A percentile compares a stretch with the other conserved stretches of the same genome.
These are phyloP conservation scores for Agonopterix alstromeriana DNA, from an alignment of 2,888 invertebrate species.

Conservation along the genomic window DNA sequence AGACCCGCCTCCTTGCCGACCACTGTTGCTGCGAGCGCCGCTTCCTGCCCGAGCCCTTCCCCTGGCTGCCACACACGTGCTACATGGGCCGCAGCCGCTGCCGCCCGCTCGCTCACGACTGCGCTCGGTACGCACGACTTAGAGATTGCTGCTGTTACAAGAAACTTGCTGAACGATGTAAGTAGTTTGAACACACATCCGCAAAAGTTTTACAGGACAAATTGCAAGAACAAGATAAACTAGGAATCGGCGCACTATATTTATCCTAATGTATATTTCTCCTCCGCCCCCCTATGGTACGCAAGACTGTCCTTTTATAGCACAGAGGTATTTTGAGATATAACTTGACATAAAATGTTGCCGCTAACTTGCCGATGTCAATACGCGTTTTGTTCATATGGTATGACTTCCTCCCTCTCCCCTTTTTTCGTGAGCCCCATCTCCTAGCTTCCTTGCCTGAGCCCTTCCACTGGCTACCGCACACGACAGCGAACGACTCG, in stretches of 20 bases:
- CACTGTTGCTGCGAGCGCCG: conserved; percentile 76
- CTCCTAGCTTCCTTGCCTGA: conserved; percentile 79
- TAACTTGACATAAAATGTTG: too few relatives aligned
- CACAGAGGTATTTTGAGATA: too few relatives aligned
- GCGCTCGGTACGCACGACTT: conserved; percentile 78
- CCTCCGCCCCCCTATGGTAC: too few relatives aligned
- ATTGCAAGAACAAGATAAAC: too few relatives aligned
- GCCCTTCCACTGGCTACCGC: conserved; percentile 79
- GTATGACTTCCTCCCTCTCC: too few relatives aligned
- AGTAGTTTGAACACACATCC: too few relatives aligned
- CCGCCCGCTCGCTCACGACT: conserved; percentile 76
- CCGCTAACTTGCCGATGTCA: too few relatives aligned
- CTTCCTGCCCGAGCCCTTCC: conserved; percentile 78
- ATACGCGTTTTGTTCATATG: too few relatives aligned
- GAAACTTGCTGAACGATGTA: conserved; percentile 77
- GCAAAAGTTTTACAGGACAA: not conserved
- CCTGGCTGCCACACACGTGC: conserved; percentile 82
- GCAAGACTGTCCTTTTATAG: too few relatives aligned
- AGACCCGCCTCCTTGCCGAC: conserved; percentile 72
- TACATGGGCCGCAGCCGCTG: conserved; percentile 79
- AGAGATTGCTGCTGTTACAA: conserved; percentile 81
- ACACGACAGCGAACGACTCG: too few relatives aligned
- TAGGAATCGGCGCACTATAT: too few relatives aligned
- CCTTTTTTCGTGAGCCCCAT: conserved; percentile 76
- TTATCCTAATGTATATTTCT: too few relatives aligned